Base-by-base conservation (phyloP, 2,113 vertebrate genomes). In the Numida meleagris region DNA sequence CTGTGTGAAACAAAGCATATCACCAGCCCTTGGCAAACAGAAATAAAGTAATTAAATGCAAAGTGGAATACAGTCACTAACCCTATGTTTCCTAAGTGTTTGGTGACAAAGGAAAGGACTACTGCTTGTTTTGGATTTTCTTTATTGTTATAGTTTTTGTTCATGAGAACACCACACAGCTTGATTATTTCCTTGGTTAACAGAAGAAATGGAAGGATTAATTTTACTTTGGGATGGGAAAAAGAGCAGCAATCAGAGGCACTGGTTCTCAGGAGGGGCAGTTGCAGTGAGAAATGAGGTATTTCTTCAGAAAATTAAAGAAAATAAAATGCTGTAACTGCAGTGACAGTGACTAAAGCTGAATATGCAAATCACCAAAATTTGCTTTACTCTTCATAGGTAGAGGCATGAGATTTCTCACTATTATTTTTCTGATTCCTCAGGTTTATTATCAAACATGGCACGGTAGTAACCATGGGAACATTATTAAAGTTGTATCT, bases 361-460 rank as follows among this genome's bases (percentile, higher is more conserved):
- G 82, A 91, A 27, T 68, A 88, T 74, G 59, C 43, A 94, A 85
- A 96, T 86, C 42, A 68, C 65, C 51, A 45, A 73, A 67, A 80
- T 80, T 88, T 78, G 36, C 58, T 55, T 94, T 94, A 51, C 50
- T 74, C 48, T 43, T 45, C 57, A 77, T 45, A 51, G 76, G 51
- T 27, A 91, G 66, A 89, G 4, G 9, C 79, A 82, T 73, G 24
- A 3, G 2, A 72, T 31, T 66, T 29, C 72, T 76, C 76, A 33
- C 5, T 76, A 6, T 66, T 81, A 3, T 75, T 82, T 89, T 96
- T n/a, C 46, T 74, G 13, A 71, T 71, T 89, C 12, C 46, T 85
- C 18, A 4, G 55, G 34, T 95, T 92, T 96, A 90, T 91, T 94
- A 79, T 82, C 66, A 92, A 96, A 74, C 91, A 82, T 45, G 74